These are phyloP conservation scores for Sparidentex hasta DNA, from an alignment of 2,797 vertebrate genomes.

Conservation along the genomic window DNA sequence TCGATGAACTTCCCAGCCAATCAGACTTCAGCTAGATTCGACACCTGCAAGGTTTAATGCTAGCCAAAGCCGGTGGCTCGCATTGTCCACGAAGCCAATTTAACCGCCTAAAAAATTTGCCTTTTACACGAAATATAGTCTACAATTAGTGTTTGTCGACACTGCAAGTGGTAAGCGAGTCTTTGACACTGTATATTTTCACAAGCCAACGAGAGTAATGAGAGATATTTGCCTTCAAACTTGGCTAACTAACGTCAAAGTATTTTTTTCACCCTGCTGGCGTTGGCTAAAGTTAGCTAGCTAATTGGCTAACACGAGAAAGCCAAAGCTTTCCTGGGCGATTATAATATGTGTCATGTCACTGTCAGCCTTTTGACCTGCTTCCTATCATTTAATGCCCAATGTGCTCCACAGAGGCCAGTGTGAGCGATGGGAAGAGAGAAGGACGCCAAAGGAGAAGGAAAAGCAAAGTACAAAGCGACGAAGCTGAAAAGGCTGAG, in stretches of 20 bases:
- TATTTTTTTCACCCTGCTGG: accelerated
- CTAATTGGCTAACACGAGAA: conserved; percentile 21
- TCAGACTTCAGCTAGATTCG: conserved; percentile 24
- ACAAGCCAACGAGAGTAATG: accelerated
- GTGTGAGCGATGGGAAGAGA: conserved; percentile 72
- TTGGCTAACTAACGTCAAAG: background rate
- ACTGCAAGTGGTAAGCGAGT: background rate
- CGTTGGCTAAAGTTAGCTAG: background rate
- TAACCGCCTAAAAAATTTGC: conserved; percentile 6
- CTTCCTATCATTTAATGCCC: background rate
- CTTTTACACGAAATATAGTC: background rate
- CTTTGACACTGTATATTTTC: accelerated
- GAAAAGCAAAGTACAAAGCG: conserved; percentile 54
- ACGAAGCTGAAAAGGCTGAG: conserved; percentile 52
- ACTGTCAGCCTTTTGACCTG: background rate
- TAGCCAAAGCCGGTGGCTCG: accelerated
- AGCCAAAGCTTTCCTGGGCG: background rate
- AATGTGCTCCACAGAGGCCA: background rate
- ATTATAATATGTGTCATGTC: background rate
- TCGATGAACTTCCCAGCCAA: conserved; percentile 51
- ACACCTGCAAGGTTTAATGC: background rate
- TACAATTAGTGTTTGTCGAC: background rate
- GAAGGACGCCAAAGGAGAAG: conserved; percentile 58
- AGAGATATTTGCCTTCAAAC: background rate
- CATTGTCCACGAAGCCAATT: background rate